Percentiles rank a stretch among this genome's conserved stretches.
phyloP scores from a whole-genome alignment of 2,113 vertebrate genomes.

The Psilopsiagon aymara region DNA sequence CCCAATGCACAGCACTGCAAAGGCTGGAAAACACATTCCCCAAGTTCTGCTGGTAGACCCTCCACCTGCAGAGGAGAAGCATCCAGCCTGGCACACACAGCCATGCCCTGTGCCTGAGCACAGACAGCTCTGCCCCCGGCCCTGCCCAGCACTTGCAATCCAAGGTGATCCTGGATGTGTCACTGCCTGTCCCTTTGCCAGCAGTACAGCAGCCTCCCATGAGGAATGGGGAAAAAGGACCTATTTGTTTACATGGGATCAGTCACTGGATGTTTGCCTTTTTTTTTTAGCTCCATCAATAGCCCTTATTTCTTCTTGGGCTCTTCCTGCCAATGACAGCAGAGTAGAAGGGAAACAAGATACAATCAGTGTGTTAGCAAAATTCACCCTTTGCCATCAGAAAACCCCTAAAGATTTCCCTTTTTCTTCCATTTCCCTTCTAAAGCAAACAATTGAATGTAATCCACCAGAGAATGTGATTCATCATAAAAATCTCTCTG shows the following conservation, averaged over 20 bases:
- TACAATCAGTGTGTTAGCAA: not conserved
- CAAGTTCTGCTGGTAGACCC: not conserved
- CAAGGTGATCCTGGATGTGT: not conserved
- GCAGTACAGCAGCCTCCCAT: not conserved
- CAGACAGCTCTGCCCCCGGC: not conserved
- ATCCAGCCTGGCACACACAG: not conserved
- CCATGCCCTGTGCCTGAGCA: not conserved
- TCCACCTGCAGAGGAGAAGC: not conserved
- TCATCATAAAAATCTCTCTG: constrained; percentile 12
- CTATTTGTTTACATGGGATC: not conserved
- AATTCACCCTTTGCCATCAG: not conserved
- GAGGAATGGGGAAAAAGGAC: not conserved
- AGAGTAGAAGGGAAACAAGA: not conserved
- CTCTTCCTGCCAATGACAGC: not conserved
- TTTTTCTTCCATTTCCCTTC: not conserved
- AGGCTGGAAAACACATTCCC: not conserved
- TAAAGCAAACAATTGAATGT: not conserved
- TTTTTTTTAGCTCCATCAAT: not conserved
- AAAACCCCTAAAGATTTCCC: not conserved
- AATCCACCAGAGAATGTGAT: not conserved
- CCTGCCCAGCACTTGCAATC: not conserved
- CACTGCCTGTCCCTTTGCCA: not conserved
- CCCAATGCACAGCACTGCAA: not conserved
- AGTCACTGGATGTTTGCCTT: not conserved
- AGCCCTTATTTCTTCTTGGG: not conserved